Evolutionary conservation across 2,797 vertebrate species (phyloP), one percentile per base, ranked within the genome.

Genomic region (Coregonus suidteri): DNA sequence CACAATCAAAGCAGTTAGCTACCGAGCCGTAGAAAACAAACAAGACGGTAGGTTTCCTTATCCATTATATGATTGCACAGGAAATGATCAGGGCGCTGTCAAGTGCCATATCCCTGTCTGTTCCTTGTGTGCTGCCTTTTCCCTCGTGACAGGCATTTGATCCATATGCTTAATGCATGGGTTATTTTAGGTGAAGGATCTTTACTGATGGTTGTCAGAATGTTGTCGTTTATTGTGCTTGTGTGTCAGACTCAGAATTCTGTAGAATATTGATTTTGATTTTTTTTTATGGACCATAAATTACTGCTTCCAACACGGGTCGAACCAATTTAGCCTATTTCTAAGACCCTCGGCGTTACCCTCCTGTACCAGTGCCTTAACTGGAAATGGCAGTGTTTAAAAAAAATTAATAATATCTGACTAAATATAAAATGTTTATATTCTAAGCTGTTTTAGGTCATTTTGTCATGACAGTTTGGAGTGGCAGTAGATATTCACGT

Each of bases 31-130:
- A 41, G 41, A 47, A 18, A 18, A 20, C 18, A 18, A 9, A 71
- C 41, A 71, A 71, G 4, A 70, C n/a, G 69, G 69, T 71, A 71
- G 69, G 69, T 52, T 71, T 71, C 37, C 41, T 52, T 47, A 7
- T 62, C 18, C 56, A 7, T 6, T 20, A 20, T 62, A 47, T 11
- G 41, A 47, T 47, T 47, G 3, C 41, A 47, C 41, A 47, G 41
- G 41, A 47, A 47, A 47, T 47, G 41, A 47, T 47, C 41, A 47
- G 41, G 56, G 56, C n/a, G n/a, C 56, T n/a, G 18, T n/a, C 56
- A 59, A 20, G 56, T 20, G 56, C 56, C 56, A 20, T 62, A 3
- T 62, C 6, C 56, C 41, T 47, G 7, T 62, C 41, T 47, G n/a
- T 62, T 62, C 6, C 56, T 62, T 62, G 18, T 62, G 56, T 5